Conservation (phyloP, 2,113 vertebrate species). For the Forbesichthys agassizii region DNA sequence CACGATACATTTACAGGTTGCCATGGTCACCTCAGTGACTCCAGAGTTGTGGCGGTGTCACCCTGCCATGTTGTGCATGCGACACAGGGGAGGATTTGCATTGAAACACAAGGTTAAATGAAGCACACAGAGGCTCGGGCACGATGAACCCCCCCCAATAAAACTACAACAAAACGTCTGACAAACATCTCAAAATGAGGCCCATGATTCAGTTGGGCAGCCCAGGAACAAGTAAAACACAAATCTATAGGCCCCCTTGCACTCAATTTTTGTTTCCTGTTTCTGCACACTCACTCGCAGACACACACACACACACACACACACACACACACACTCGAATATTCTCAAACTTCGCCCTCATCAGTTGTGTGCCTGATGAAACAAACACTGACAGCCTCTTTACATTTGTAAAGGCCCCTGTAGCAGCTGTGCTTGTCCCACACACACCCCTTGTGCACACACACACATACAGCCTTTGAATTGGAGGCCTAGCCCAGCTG, state of each 20-base stretch:
- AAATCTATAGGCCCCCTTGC: slow-evolving; percentile 63
- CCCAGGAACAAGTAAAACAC: slow-evolving; percentile 69
- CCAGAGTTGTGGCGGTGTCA: slow-evolving; percentile 53
- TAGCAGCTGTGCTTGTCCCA: slow-evolving; percentile 99
- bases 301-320: slow-evolving; percentile 54
- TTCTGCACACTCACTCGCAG: slow-evolving; percentile 60
- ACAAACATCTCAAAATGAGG: slow-evolving; percentile 69
- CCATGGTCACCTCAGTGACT: slow-evolving; percentile 54
- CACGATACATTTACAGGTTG: slow-evolving; percentile 43
- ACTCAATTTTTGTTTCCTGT: slow-evolving; percentile 81
- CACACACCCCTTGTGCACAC: slow-evolving; percentile 58
- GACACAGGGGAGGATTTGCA: slow-evolving; percentile 72
- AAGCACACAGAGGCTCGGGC: slow-evolving; percentile 66
- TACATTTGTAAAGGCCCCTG: slow-evolving; percentile 99
- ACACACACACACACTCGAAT: slow-evolving; percentile 76
- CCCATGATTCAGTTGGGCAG: slow-evolving; percentile 84
- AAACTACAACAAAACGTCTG: slow-evolving; percentile 41
- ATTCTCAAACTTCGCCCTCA: slow-evolving; percentile 96
- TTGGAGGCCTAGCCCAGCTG: slow-evolving; percentile 93
- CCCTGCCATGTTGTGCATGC: slow-evolving; percentile 70
- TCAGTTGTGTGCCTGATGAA: slow-evolving; percentile 97
- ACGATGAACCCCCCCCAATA: slow-evolving; percentile 29
- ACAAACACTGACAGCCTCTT: slow-evolving; percentile 99
- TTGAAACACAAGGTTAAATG: slow-evolving; percentile 79
- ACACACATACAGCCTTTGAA: slow-evolving; percentile 79